Evolutionary conservation across 2,797 vertebrate genomes (phyloP).

Genomic region (Gobio occitaniae): DNA sequence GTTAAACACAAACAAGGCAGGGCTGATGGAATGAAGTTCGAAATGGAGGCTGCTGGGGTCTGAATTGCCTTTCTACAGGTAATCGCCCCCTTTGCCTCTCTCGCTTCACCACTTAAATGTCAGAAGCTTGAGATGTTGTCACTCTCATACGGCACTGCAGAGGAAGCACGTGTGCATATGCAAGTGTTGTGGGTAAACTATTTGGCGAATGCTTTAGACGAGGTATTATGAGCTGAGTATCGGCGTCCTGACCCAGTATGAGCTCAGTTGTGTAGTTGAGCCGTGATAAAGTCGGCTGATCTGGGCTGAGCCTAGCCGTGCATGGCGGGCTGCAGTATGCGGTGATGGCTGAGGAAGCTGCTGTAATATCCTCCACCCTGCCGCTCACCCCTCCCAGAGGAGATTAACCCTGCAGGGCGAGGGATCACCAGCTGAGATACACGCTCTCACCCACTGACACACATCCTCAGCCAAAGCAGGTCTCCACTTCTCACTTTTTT

Average conservation of each 20-base stretch:
- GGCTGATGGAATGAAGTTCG: conserved; percentile 52
- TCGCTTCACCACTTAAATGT: conserved; percentile 43
- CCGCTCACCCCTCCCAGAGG: conserved; percentile 36
- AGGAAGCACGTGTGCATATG: not conserved
- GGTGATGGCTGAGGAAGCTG: conserved; percentile 31
- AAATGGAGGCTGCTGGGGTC: conserved; percentile 27
- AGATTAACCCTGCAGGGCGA: conserved; percentile 52
- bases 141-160: not conserved
- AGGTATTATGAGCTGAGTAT: conserved; percentile 26
- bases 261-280: conserved; percentile 39
- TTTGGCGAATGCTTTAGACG: not conserved
- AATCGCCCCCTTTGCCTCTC: conserved; percentile 14
- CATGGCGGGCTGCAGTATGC: conserved; percentile 23
- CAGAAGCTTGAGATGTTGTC: conserved; percentile 26
- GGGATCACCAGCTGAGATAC: conserved; percentile 52
- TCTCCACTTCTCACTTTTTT: conserved; percentile 11
- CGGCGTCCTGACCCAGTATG: conserved; percentile 18
- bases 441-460: conserved; percentile 52
- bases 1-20: conserved; percentile 62
- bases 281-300: conserved; percentile 48
- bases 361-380: conserved; percentile 33
- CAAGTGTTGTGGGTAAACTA: conserved; percentile 21
- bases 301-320: conserved; percentile 44
- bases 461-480: conserved; percentile 14
- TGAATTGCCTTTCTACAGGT: conserved; percentile 50